A percentile compares a stretch with the other conserved stretches of the same genome.
These are phyloP conservation scores for Aythya baeri DNA, from an alignment of 2,113 vertebrate species.

Conservation along the genomic window DNA sequence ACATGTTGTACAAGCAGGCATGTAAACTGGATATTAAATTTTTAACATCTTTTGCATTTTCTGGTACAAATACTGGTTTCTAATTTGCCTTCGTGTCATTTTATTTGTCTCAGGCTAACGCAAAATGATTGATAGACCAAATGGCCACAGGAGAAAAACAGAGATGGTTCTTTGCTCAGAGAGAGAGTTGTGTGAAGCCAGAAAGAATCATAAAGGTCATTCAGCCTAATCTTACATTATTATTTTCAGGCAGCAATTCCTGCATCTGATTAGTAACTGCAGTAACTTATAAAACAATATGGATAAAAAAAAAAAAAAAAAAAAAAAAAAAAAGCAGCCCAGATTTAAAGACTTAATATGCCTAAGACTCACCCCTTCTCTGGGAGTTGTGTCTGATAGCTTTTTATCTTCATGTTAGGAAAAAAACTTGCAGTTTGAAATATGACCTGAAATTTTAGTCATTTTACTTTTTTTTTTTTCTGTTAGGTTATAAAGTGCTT, in stretches of 20 bases:
- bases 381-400: neutral
- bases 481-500: neutral
- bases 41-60: slow-evolving; percentile 13
- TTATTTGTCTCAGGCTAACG: neutral
- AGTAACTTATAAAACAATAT: neutral
- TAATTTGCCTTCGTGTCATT: neutral
- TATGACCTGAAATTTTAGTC: neutral
- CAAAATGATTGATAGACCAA: neutral
- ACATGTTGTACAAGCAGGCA: neutral
- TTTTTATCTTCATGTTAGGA: neutral
- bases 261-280: neutral
- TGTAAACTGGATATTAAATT: neutral
- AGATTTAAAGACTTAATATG: neutral
- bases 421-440: neutral
- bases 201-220: neutral
- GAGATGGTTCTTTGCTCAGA: neutral
- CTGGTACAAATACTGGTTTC: neutral
- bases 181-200: neutral
- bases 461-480: neutral
- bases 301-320: no score
- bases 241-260: neutral
- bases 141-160: neutral
- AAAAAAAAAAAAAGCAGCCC: no score
- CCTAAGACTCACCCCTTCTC: neutral
- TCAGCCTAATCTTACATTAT: neutral